Base-by-base conservation (phyloP, 1,140 invertebrate genomes). In the Neodiprion fabricii region DNA sequence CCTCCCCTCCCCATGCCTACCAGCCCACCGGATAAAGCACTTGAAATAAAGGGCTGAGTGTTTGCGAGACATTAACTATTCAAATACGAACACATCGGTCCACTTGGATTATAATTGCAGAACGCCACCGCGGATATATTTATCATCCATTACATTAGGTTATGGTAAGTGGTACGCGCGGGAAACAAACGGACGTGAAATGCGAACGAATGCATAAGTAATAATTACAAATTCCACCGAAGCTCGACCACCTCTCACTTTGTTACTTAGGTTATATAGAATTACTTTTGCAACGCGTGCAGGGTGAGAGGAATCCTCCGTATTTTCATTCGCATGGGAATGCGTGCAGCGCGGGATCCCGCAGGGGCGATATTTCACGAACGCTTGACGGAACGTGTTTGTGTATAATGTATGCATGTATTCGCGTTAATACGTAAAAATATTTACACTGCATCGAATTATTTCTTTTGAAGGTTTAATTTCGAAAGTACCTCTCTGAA, bases 51-150 rank as follows among this genome's bases (percentile, higher is more conserved):
- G 67, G 67, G 67, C 40, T 23, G 14, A 69, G 67, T 69, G 67
- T 69, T 69, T 69, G 67, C 67, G 67, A 14, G 67, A 47, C 67
- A 69, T 69, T 69, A 69, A 69, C 67, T 69, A 69, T 69, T 69
- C 67, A 69, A 69, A 69, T 69, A 69, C 14, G 67, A 21, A 47
- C 67, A 23, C 67, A 21, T 47, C 67, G 67, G 10, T 23, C 67
- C 14, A 23, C 7, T 69, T 69, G 40, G 67, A 69, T 69, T 69
- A 69, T 69, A 69, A 69, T 69, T 69, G 67, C 23, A 47, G 67
- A 69, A 69, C 67, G 40, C 21, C 67, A 69, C 67, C 67, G 67
- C 67, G 67, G 67, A 69, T 69, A 40, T 40, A 69, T 69, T 69
- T 69, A 69, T 69, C 67, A 69, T 69, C 67, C 23, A 69, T 69